A percentile compares a stretch with the other conserved stretches of the same genome.
Conservation (phyloP, 2,797 vertebrate genomes). For the Muscicapa striata region DNA sequence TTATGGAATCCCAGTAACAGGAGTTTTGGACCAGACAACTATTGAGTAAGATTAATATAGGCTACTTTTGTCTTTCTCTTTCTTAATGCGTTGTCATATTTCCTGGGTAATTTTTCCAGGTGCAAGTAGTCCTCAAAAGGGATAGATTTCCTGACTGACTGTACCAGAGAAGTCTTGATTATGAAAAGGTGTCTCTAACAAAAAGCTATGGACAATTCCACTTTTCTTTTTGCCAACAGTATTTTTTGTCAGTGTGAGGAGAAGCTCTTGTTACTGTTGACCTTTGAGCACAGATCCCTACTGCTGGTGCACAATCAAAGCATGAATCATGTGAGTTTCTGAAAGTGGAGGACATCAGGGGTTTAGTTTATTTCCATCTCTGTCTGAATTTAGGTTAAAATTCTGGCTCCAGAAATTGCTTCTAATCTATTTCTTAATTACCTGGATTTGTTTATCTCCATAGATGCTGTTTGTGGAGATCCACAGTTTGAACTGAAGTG, state of each 20-base stretch:
- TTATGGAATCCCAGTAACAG: constrained; percentile 90
- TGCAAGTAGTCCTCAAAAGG: background rate
- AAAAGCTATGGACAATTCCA: background rate
- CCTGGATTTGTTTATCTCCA: background rate
- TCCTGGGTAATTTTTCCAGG: background rate
- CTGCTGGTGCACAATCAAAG: background rate
- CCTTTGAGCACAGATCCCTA: background rate
- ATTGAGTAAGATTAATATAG: constrained; percentile 81
- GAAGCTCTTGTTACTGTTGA: background rate
- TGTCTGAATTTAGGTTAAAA: background rate
- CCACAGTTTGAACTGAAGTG: background rate
- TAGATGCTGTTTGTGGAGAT: background rate
- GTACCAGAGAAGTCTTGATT: background rate
- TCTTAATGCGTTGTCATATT: background rate
- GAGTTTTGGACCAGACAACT: constrained; percentile 87
- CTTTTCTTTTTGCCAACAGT: background rate
- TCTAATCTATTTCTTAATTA: background rate
- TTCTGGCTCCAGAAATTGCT: background rate
- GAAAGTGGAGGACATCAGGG: background rate
- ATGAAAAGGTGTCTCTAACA: background rate
- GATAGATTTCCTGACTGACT: background rate
- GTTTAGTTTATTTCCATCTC: background rate
- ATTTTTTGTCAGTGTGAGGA: background rate
- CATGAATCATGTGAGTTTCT: background rate
- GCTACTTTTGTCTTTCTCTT: constrained; percentile 4